These are phyloP conservation scores for Sebastes reedi DNA, from an alignment of 2,797 vertebrate species.

Conservation along the genomic window DNA sequence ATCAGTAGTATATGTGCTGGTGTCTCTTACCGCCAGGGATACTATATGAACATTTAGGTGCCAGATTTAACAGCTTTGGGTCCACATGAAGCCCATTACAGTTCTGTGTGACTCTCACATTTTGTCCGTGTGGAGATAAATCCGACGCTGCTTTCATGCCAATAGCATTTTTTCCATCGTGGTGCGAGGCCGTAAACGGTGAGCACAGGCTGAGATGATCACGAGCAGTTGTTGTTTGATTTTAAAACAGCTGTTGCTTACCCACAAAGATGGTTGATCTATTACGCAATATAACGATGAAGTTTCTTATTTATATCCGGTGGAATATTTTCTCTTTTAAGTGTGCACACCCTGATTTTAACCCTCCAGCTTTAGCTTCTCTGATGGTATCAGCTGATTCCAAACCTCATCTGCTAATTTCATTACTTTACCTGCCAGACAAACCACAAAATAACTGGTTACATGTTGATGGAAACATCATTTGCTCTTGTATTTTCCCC, in stretches of 20 bases:
- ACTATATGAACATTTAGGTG: constrained; percentile 1
- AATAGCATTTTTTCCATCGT: background rate
- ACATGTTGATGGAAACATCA: background rate
- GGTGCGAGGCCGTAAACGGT: constrained; percentile 5
- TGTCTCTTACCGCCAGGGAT: constrained; percentile 1
- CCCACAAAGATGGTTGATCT: background rate
- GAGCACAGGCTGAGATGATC: background rate
- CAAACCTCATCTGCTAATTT: constrained; percentile 7
- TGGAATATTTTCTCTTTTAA: background rate
- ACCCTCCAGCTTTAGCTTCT: background rate
- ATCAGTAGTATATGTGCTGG: background rate
- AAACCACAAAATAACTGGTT: constrained; percentile 14
- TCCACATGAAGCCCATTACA: constrained; percentile 31
- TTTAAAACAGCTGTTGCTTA: constrained; percentile 30
- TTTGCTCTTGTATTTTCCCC: background rate
- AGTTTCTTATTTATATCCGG: background rate
- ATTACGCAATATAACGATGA: background rate
- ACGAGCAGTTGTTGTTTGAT: constrained; percentile 17
- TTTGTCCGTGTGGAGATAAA: constrained; percentile 29
- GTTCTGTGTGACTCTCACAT: constrained; percentile 8
- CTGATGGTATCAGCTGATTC: background rate
- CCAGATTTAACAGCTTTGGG: constrained; percentile 27
- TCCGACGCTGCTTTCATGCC: background rate
- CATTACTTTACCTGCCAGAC: background rate
- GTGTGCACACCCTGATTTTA: background rate